These are phyloP conservation scores for Pan troglodytes DNA, from an alignment of 2,113 vertebrate genomes.

Conservation along the genomic window NHGRI_mPanTro3-v2.1_pri NC_072413.2:54119501-54120000, in stretches of 20 bases:
- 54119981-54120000: neutral
- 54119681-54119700: neutral
- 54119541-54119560: neutral
- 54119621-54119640: neutral
- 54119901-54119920: neutral
- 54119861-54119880: neutral
- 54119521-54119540: neutral
- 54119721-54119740: neutral
- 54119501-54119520: neutral
- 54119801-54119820: neutral
- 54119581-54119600: neutral
- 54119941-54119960: neutral
- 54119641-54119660: neutral
- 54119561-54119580: neutral
- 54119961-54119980: neutral
- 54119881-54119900: neutral
- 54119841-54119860: neutral
- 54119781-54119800: neutral
- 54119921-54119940: accelerated
- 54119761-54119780: neutral
- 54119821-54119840: neutral
- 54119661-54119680: neutral
- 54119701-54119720: neutral
- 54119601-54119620: neutral
- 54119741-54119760: neutral